Evolutionary conservation across 2,113 vertebrate genomes (phyloP).

Genomic region (Tyto alba): DNA sequence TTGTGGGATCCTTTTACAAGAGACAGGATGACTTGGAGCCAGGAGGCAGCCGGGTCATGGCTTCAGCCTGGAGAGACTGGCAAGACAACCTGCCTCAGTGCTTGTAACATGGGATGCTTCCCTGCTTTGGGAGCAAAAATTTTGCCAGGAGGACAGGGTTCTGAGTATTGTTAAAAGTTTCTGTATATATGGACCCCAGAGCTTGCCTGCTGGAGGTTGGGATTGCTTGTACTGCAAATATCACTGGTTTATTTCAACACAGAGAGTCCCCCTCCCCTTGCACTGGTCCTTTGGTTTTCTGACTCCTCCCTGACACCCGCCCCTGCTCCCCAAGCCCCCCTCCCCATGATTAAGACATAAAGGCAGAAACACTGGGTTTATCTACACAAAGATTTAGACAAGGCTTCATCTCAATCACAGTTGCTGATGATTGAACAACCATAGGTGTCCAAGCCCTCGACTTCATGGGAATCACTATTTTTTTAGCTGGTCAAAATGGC

Average conservation of each 20-base stretch:
- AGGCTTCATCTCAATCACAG: neutral
- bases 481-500: neutral
- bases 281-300: neutral
- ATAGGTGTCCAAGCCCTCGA: fast-evolving
- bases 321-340: too few species aligned
- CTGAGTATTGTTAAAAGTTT: neutral
- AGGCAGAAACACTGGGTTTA: neutral
- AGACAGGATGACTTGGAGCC: neutral
- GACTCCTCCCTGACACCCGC: too few species aligned
- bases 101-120: neutral
- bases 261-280: neutral
- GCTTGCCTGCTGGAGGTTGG: neutral
- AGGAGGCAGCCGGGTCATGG: neutral
- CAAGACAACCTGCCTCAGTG: neutral
- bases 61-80: neutral
- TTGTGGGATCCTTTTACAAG: neutral
- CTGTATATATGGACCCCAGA: neutral
- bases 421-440: neutral
- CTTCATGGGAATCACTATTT: neutral
- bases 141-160: neutral
- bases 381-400: neutral
- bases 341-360: neutral
- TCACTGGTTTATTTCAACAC: neutral
- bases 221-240: neutral
- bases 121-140: neutral